phyloP scores from a whole-genome alignment of 2,888 invertebrate species.

The Xylota segnis region DNA sequence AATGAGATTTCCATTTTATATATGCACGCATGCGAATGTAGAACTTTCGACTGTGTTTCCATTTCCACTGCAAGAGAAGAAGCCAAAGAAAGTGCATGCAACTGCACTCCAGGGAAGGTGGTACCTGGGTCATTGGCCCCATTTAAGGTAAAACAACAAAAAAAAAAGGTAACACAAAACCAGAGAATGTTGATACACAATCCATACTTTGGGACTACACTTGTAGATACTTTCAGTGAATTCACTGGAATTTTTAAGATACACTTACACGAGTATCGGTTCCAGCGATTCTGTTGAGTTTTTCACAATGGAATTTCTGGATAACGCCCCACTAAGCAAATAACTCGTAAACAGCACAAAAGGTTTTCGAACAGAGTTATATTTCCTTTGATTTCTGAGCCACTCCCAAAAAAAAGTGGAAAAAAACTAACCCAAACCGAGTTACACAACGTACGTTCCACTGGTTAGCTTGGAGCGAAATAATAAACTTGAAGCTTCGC shows the following conservation, averaged over 20 bases:
- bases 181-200: constrained; percentile 41
- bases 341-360: constrained; percentile 45
- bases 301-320: constrained; percentile 21
- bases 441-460: constrained; percentile 68
- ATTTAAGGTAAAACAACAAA: constrained; percentile 44
- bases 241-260: constrained; percentile 44
- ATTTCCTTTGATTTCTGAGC: constrained; percentile 56
- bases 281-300: neutral
- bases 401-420: constrained; percentile 70
- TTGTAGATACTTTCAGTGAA: constrained; percentile 35
- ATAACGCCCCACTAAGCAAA: constrained; percentile 63
- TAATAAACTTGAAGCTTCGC: constrained; percentile 51
- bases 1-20: constrained; percentile 62
- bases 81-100: constrained; percentile 75
- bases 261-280: constrained; percentile 40
- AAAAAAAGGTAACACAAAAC: constrained; percentile 55
- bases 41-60: constrained; percentile 65
- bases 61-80: constrained; percentile 57
- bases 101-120: constrained; percentile 57
- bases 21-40: constrained; percentile 62
- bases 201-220: constrained; percentile 14
- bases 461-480: constrained; percentile 61
- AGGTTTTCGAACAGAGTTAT: constrained; percentile 37
- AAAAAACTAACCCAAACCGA: constrained; percentile 15
- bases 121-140: constrained; percentile 63